phyloP scores from a whole-genome alignment of 1,140 invertebrate species.

The Pogonognathellus flavescens region DNA sequence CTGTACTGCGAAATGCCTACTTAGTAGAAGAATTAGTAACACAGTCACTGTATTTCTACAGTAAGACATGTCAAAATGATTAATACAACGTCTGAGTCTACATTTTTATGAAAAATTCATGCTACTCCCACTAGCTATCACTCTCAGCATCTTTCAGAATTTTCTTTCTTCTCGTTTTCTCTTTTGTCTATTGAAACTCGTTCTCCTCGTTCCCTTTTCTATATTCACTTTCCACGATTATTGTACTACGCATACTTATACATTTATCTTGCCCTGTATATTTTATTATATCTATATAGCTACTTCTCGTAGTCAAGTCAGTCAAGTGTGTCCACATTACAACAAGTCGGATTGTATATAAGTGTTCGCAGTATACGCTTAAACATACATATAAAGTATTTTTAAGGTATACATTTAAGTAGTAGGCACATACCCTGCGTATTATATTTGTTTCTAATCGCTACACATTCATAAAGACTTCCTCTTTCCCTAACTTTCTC shows the following conservation, averaged over 20 bases:
- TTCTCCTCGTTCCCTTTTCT: background rate
- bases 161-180: background rate
- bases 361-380: too few species aligned
- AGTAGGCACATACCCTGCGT: background rate
- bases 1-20: background rate
- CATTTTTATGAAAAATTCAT: slow-evolving; percentile 34
- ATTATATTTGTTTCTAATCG: slow-evolving; percentile 18
- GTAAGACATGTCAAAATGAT: slow-evolving; percentile 30
- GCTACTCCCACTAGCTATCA: slow-evolving; percentile 20
- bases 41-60: too few species aligned
- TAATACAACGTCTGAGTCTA: slow-evolving; percentile 34
- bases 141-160: slow-evolving; percentile 10
- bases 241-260: too few species aligned
- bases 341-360: too few species aligned
- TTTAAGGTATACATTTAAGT: background rate
- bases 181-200: slow-evolving; percentile 29
- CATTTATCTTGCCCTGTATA: too few species aligned
- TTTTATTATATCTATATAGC: too few species aligned
- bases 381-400: too few species aligned
- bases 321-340: too few species aligned
- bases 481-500: background rate
- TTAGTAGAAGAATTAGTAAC: too few species aligned
- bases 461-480: background rate
- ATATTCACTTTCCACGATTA: background rate
- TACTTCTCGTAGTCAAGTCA: too few species aligned